These are phyloP conservation scores for Salticus scenicus DNA, from an alignment of 2,888 invertebrate species.

Conservation along the genomic window DNA sequence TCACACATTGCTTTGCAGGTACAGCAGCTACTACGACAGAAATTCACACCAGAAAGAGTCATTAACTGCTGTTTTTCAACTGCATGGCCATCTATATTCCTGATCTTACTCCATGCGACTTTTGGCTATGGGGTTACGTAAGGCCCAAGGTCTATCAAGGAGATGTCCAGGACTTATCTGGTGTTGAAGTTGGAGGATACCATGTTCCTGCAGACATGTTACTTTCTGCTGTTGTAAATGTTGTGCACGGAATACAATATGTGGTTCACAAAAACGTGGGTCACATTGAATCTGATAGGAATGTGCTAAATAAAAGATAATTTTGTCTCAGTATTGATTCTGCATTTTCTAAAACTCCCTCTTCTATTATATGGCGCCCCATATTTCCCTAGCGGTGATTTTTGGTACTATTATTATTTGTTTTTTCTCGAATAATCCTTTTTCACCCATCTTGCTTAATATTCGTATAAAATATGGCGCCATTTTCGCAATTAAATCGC, in stretches of 20 bases:
- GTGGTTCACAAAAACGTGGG: neutral
- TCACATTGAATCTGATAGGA: neutral
- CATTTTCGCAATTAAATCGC: too few species aligned
- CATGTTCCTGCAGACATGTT: neutral
- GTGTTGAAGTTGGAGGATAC: neutral
- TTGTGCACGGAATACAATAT: conserved; percentile 4
- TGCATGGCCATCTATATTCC: conserved; percentile 21
- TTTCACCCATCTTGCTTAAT: too few species aligned
- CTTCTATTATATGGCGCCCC: too few species aligned
- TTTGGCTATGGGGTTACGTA: neutral
- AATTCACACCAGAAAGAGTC: too few species aligned
- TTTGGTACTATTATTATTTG: too few species aligned
- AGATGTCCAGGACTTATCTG: neutral
- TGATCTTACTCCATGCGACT: neutral
- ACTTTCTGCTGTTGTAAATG: neutral
- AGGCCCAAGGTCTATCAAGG: neutral
- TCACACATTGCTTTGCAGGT: conserved; percentile 35
- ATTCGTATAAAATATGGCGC: too few species aligned
- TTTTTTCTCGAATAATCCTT: too few species aligned
- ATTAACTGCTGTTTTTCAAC: neutral
- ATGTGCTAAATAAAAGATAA: too few species aligned
- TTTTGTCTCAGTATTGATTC: too few species aligned
- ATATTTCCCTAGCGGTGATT: too few species aligned
- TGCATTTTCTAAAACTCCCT: too few species aligned
- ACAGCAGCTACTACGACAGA: too few species aligned